Evolutionary conservation across 1,140 invertebrate species (phyloP), one percentile per base, ranked within the genome.

Genomic region (Globodera rostochiensis): DNA sequence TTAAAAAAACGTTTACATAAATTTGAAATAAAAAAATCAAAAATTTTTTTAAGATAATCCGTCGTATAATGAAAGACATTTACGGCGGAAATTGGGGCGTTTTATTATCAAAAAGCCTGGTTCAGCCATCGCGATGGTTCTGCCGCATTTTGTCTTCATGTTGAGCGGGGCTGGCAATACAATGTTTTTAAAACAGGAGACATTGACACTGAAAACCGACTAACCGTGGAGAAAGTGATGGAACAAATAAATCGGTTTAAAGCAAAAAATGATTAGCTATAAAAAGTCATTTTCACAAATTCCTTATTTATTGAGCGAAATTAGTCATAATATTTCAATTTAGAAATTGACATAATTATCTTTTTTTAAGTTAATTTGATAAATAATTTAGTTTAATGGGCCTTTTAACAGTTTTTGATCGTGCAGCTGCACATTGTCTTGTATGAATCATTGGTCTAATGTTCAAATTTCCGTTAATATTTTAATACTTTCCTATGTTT

Each of bases 71-170:
- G 74, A 88, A 89, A 77, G 88, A 89, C 80, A 82, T 89, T 80
- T 88, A 88, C 77, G 88, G 88, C 13, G 88, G 88, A 15, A 88
- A 79, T 53, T 89, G 88, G 88, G 88, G 88, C 66, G 88, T 89
- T 21, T 49, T 89, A 86, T 89, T 21, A 81, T 89, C 5, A 82
- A 86, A 64, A 75, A 88, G 64, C 74, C 86, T 71, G 6, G 1
- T 71, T 9, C 57, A 85, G 82, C 73, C 86, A 88, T 77, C 57
- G 71, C 11, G 88, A 89, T 64, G 88, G 87, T 25, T 82, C 85
- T 6, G 79, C 87, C 5, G 88, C 88, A 15, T 89, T 89, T 73
- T 89, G 88, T 76, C 80, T 89, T 8, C 70, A 82, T n/a, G 83
- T 88, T 0, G 83, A 77, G 70, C 83, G 77, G n/a, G 78, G 81